Conservation (phyloP, 1,140 invertebrate genomes). For the Pinna nobilis region DNA sequence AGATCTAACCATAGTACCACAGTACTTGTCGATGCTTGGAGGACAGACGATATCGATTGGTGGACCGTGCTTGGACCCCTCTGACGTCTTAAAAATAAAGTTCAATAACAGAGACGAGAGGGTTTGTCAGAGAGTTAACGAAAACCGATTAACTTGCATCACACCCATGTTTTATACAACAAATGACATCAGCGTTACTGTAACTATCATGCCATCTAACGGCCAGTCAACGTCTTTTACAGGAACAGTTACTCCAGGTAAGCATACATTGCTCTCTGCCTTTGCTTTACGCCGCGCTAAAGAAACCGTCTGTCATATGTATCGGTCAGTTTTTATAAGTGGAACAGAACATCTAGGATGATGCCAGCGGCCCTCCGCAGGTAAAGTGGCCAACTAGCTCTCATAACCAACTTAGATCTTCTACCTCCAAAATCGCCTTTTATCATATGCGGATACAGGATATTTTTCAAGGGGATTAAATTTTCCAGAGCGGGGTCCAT, state of each 20-base stretch:
- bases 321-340: too few relatives aligned
- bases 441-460: too few relatives aligned
- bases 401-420: too few relatives aligned
- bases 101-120: background rate
- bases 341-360: too few relatives aligned
- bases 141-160: slow-evolving; percentile 8
- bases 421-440: too few relatives aligned
- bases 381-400: too few relatives aligned
- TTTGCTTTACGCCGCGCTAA: too few relatives aligned
- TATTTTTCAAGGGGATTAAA: too few relatives aligned
- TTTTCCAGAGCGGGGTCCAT: too few relatives aligned
- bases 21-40: slow-evolving; percentile 19
- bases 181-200: background rate
- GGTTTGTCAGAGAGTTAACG: background rate
- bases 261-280: background rate
- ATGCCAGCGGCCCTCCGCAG: too few relatives aligned
- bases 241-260: slow-evolving; percentile 4
- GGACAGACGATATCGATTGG: slow-evolving; percentile 8
- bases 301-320: too few relatives aligned
- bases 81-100: slow-evolving; percentile 9
- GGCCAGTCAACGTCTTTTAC: background rate
- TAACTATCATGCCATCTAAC: background rate
- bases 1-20: slow-evolving; percentile 5
- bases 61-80: slow-evolving; percentile 13
- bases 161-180: slow-evolving; percentile 15